A percentile compares a stretch with the other conserved stretches of the same genome.
phyloP scores from a whole-genome alignment of 64 coral and sea anemone genomes.

The Astreopora myriophthalma region DNA sequence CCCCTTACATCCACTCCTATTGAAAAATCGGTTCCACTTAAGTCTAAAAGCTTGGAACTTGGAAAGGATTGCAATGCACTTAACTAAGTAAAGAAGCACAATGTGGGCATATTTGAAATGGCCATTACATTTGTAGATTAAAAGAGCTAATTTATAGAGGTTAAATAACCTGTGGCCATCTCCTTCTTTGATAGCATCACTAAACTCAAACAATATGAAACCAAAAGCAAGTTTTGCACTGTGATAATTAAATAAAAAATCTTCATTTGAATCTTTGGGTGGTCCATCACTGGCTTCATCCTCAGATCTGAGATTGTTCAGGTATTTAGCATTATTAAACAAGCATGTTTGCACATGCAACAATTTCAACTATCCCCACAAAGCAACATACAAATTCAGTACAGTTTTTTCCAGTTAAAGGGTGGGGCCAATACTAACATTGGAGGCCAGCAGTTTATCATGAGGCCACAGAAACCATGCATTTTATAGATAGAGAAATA shows the following conservation, averaged over 20 bases:
- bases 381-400: no score
- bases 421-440: no score
- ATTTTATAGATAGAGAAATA: no score
- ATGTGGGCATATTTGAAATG: not conserved
- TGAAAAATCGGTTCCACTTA: not conserved
- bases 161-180: not conserved
- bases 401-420: no score
- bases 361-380: no score
- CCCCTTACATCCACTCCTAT: not conserved
- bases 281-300: no score
- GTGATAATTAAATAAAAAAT: slow-evolving; percentile 22
- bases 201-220: slow-evolving; percentile 9
- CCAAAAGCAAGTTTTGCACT: slow-evolving; percentile 34
- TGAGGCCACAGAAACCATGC: no score
- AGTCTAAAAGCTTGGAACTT: not conserved
- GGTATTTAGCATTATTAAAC: no score
- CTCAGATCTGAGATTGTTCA: no score
- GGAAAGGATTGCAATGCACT: not conserved
- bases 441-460: no score
- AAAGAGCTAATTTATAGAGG: not conserved
- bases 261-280: not conserved
- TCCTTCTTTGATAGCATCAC: not conserved
- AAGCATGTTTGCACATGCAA: no score
- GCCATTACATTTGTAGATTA: not conserved
- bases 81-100: not conserved